Conservation (phyloP, 2,888 invertebrate genomes). For the Megamerina dolium region DNA sequence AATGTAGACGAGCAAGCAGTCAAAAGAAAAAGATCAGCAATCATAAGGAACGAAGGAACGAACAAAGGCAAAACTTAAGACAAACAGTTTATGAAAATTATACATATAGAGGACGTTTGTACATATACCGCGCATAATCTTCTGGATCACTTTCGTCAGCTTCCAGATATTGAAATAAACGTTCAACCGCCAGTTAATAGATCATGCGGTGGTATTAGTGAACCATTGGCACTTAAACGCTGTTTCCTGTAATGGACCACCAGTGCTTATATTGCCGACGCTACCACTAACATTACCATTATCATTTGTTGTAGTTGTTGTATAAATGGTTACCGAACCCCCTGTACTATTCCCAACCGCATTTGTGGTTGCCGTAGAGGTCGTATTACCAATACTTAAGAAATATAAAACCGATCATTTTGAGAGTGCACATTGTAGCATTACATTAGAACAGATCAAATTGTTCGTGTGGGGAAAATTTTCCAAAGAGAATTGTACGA, state of each 20-base stretch:
- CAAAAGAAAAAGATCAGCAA: too few species aligned
- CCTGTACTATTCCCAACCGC: slow-evolving; percentile 37
- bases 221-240: slow-evolving; percentile 48
- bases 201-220: slow-evolving; percentile 49
- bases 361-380: slow-evolving; percentile 28
- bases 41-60: too few species aligned
- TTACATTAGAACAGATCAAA: too few species aligned
- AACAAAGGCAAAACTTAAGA: too few species aligned
- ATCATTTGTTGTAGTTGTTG: slow-evolving; percentile 43
- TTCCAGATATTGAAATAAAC: slow-evolving; percentile 68
- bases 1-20: background rate
- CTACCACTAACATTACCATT: too few species aligned
- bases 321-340: slow-evolving; percentile 44
- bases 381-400: slow-evolving; percentile 20
- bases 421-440: too few species aligned
- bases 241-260: slow-evolving; percentile 48
- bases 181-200: slow-evolving; percentile 50
- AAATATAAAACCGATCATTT: too few species aligned
- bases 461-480: too few species aligned
- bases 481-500: too few species aligned
- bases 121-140: slow-evolving; percentile 49
- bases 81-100: background rate
- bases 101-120: too few species aligned
- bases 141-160: slow-evolving; percentile 67
- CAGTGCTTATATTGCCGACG: slow-evolving; percentile 36